A percentile compares a stretch with the other conserved stretches of the same genome.
phyloP scores from a whole-genome alignment of 2,113 vertebrate genomes.

The Salminus brasiliensis region DNA sequence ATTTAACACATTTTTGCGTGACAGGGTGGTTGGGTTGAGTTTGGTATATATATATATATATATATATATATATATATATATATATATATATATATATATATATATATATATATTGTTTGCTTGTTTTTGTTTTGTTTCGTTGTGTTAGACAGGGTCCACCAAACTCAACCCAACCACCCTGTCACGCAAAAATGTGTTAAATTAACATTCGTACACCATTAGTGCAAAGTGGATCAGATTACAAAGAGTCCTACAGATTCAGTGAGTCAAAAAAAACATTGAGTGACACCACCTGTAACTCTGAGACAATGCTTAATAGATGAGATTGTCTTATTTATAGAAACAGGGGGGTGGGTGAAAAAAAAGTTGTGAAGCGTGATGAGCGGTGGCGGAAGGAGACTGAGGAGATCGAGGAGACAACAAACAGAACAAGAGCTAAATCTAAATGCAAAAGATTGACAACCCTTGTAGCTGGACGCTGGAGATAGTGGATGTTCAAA shows the following conservation, averaged over 20 bases:
- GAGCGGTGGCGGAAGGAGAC: neutral
- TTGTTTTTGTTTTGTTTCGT: too few species aligned
- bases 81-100: too few species aligned
- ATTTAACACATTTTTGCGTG: too few species aligned
- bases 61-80: too few species aligned
- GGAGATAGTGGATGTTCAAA: neutral
- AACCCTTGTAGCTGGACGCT: neutral
- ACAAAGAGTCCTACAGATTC: neutral
- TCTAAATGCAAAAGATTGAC: neutral
- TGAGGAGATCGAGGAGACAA: neutral
- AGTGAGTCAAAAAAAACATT: slow-evolving; percentile 11
- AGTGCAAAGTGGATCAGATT: neutral
- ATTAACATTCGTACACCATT: neutral
- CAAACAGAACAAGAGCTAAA: neutral
- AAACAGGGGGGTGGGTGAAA: neutral
- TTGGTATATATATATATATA: too few species aligned
- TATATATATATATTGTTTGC: too few species aligned
- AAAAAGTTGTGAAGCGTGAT: neutral
- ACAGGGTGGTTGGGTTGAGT: too few species aligned
- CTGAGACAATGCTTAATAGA: slow-evolving; percentile 66
- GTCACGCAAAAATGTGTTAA: too few species aligned
- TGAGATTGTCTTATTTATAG: slow-evolving; percentile 57
- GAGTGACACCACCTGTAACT: slow-evolving; percentile 34
- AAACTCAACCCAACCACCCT: too few species aligned
- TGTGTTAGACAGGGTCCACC: too few species aligned